Evolutionary conservation across 92 coral and sea anemone genomes (phyloP), one percentile per base, ranked within the genome.

Genomic region (Porites divaricata): DNA sequence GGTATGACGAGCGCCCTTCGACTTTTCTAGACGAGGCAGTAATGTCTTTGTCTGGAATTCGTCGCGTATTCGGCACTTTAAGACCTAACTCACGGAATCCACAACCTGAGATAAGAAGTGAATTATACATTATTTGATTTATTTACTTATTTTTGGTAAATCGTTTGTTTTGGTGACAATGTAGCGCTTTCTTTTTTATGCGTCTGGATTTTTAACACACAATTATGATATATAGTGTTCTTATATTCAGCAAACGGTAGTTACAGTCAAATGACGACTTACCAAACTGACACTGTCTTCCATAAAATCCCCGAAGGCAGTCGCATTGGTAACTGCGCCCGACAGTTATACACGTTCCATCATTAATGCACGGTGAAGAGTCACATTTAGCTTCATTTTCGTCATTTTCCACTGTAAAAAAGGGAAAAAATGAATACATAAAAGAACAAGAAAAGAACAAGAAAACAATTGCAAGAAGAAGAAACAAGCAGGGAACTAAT

Each of bases 41-140:
- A 1, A 86, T 86, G 67, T 86, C 74, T 8, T 20, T 81, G 28
- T 86, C 90, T 19, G 90, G 90, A 57, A 86, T 77, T 57, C 90
- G 70, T 11, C 76, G 79, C 21, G 13, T 63, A 25, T 70, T 72
- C 1, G 90, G 90, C 7, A 86, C 79, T 64, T 59, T 70, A 1
- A 86, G 56, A 23, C 90, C 90, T 8, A 86, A 67, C 68, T 86
- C 90, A 16, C 68, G 57, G 74, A 86, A 86, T 10, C 90, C 90
- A 53, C 90, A 86, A 10, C 90, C 90, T 86, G 22, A 35, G 9
- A 12, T 11, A 26, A 35, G 2, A 26, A 5, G 8, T 52, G 14
- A 14, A 10, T 16, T 1, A 10, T 16, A 2, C 15, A 11, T 52
- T 22, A 2, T 74, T 23, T 35, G 35, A 26, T 35, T 35, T 35